Conservation (phyloP, 1,140 invertebrate species). For the Anastrepha obliqua region DNA sequence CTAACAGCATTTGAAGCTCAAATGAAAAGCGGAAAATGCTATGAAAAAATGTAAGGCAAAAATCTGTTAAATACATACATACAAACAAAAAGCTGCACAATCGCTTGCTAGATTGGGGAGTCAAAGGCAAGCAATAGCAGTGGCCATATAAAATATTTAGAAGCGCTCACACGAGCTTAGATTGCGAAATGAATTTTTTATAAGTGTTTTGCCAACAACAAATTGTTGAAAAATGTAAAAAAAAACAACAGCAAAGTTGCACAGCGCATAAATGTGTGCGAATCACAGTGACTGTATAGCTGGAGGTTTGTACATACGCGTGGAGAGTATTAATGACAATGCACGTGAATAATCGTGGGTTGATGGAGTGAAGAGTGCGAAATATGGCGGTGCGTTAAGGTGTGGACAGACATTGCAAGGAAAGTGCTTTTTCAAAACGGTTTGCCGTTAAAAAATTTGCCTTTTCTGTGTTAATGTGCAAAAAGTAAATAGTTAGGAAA, state of each 20-base stretch:
- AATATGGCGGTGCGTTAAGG: no score
- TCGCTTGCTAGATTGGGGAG: not conserved
- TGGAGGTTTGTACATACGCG: not conserved
- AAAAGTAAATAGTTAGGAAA: no score
- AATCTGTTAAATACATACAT: not conserved
- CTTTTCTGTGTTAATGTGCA: no score
- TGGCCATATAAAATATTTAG: conserved; percentile 68
- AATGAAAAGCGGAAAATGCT: not conserved
- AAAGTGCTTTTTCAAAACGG: no score
- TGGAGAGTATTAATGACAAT: conserved; percentile 5
- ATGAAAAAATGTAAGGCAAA: not conserved
- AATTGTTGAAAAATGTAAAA: not conserved
- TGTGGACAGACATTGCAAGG: no score
- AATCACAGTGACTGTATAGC: not conserved
- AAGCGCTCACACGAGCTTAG: conserved; percentile 74
- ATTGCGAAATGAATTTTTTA: conserved; percentile 71
- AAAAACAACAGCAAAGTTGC: not conserved
- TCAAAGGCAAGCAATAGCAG: not conserved
- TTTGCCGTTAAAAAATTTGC: no score
- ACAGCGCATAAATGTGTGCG: not conserved
- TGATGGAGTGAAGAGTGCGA: no score
- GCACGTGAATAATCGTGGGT: not conserved
- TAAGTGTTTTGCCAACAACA: conserved; percentile 29
- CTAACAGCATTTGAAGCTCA: conserved; percentile 5
- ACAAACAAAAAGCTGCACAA: not conserved